These are phyloP conservation scores for Drosophila asahinai DNA, from an alignment of 1,140 invertebrate genomes.

Conservation along the genomic window DNA sequence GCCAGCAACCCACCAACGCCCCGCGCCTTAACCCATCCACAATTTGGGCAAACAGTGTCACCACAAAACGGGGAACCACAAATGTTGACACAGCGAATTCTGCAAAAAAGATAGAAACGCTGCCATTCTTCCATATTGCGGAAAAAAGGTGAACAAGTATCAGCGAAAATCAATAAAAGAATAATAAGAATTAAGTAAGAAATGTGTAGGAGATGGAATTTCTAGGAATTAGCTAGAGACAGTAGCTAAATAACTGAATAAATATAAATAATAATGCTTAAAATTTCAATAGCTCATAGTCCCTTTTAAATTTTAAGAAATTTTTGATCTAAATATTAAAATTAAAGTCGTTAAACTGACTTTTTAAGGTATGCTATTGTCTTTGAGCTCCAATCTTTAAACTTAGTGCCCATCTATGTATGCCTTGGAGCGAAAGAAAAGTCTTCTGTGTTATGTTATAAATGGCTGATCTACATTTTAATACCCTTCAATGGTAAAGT, in stretches of 20 bases:
- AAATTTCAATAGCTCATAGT: no score
- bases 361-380: no score
- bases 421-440: no score
- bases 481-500: no score
- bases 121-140: conserved; percentile 14
- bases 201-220: neutral
- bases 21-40: neutral
- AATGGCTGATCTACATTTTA: no score
- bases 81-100: conserved; percentile 64
- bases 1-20: neutral
- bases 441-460: no score
- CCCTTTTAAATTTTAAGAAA: no score
- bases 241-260: neutral
- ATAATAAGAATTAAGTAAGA: conserved; percentile 1
- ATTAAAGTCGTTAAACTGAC: no score
- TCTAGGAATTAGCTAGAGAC: neutral
- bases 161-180: conserved; percentile 7
- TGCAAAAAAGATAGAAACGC: conserved; percentile 24
- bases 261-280: no score
- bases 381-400: no score
- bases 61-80: conserved; percentile 29
- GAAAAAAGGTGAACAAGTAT: conserved; percentile 5
- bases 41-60: conserved; percentile 56
- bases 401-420: no score
- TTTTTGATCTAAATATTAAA: no score